Evolutionary conservation across 2,113 vertebrate species (phyloP).

Genomic region (Sinocyclocheilus grahami): DNA sequence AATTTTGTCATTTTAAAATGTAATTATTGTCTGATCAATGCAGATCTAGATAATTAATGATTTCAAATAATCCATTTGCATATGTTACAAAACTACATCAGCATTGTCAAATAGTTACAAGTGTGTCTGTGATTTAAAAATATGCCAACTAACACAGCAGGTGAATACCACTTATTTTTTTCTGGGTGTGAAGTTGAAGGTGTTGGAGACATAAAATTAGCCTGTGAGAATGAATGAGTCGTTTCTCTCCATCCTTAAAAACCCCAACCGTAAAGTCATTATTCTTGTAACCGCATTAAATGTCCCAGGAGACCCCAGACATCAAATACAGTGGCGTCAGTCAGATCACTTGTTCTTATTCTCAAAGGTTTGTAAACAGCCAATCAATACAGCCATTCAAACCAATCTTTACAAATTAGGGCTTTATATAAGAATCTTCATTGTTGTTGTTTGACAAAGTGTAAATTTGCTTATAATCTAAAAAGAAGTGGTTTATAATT

Average conservation of each 20-base stretch:
- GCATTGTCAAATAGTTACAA: neutral
- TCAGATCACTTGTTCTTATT: neutral
- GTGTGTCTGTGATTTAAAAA: neutral
- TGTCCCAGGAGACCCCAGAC: neutral
- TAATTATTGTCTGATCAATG: neutral
- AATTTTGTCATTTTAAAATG: neutral
- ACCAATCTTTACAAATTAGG: neutral
- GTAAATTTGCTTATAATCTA: neutral
- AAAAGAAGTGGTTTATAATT: neutral
- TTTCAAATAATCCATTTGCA: neutral
- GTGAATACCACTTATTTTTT: neutral
- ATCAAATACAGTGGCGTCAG: neutral
- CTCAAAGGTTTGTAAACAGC: slow-evolving; percentile 3
- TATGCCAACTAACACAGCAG: neutral
- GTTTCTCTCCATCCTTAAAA: neutral
- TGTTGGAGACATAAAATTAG: neutral
- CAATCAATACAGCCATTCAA: neutral
- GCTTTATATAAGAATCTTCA: neutral
- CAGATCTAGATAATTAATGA: neutral
- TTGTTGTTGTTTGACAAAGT: neutral
- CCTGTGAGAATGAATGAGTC: neutral
- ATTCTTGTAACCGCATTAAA: neutral
- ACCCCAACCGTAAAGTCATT: neutral
- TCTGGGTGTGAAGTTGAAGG: neutral
- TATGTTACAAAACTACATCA: neutral